phyloP scores from a whole-genome alignment of 2,888 invertebrate genomes.

The Ceratothoa steindachneri region DNA sequence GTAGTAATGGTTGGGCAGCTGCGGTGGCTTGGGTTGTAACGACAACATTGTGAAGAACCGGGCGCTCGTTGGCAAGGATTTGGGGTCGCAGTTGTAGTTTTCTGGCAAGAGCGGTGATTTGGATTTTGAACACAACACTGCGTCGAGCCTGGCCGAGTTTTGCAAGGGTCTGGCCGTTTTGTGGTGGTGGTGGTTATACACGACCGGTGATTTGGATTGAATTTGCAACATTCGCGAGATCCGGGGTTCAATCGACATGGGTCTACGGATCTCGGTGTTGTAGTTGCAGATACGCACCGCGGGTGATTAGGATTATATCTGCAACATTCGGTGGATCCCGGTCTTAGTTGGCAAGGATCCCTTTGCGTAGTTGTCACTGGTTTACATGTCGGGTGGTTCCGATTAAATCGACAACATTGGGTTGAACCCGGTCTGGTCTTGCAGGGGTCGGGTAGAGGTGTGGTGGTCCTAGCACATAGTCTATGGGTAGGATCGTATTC shows the following conservation, averaged over 20 bases:
- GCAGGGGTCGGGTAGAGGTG: conserved; percentile 23
- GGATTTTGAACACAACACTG: too few relatives aligned
- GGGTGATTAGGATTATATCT: conserved; percentile 16
- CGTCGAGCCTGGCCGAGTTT: too few relatives aligned
- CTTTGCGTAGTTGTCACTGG: background rate
- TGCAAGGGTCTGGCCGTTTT: too few relatives aligned
- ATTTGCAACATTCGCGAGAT: conserved; percentile 1
- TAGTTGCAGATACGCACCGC: background rate
- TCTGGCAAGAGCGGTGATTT: too few relatives aligned
- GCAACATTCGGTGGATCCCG: conserved; percentile 28
- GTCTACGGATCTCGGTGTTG: background rate
- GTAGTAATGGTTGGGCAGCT: too few relatives aligned
- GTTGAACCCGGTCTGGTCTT: conserved; percentile 20
- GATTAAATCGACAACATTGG: conserved; percentile 23
- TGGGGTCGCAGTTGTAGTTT: too few relatives aligned
- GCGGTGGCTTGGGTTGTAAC: too few relatives aligned
- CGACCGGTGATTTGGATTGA: conserved; percentile 52
- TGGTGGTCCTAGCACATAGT: conserved; percentile 25
- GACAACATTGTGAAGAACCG: too few relatives aligned
- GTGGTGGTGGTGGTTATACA: too few relatives aligned
- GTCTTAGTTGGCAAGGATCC: conserved; percentile 21
- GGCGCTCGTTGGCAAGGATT: too few relatives aligned
- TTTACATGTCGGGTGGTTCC: conserved; percentile 16
- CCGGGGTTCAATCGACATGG: conserved; percentile 9
- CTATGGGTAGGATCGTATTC: conserved; percentile 10